These are phyloP conservation scores for Apis cerana DNA, from an alignment of 1,140 invertebrate genomes.

Conservation along the genomic window DNA sequence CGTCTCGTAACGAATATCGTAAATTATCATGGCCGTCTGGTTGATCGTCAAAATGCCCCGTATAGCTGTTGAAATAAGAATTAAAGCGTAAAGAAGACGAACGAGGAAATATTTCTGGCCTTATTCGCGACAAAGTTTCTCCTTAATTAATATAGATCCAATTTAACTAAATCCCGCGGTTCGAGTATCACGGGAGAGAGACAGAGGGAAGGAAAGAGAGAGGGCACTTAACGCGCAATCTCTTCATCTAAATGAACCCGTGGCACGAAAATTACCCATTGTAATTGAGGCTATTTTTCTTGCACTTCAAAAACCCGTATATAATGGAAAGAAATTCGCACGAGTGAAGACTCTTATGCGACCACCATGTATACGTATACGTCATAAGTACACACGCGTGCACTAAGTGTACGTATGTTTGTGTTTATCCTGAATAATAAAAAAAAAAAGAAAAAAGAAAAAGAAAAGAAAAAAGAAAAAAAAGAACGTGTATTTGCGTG, in stretches of 20 bases:
- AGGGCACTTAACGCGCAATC: constrained; percentile 16
- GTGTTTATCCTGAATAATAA: not conserved
- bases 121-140: not conserved
- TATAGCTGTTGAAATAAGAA: not conserved
- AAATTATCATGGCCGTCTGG: not conserved
- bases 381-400: no score
- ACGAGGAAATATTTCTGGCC: not conserved
- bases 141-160: constrained; percentile 28
- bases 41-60: not conserved
- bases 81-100: no score
- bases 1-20: not conserved
- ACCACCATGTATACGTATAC: not conserved
- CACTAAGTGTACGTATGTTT: no score
- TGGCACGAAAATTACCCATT: constrained; percentile 52
- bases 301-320: constrained; percentile 34
- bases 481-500: constrained; percentile 3
- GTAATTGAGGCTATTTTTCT: constrained; percentile 49
- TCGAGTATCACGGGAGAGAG: constrained; percentile 8
- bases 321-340: constrained; percentile 48
- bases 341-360: constrained; percentile 5
- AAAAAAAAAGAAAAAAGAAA: not conserved
- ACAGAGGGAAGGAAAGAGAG: not conserved
- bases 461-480: no score
- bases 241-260: constrained; percentile 46
- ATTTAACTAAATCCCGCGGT: constrained; percentile 28